Evolutionary conservation across 2,113 vertebrate species (phyloP), one percentile per base, ranked within the genome.

Genomic region (Atlantisia rogersi): DNA sequence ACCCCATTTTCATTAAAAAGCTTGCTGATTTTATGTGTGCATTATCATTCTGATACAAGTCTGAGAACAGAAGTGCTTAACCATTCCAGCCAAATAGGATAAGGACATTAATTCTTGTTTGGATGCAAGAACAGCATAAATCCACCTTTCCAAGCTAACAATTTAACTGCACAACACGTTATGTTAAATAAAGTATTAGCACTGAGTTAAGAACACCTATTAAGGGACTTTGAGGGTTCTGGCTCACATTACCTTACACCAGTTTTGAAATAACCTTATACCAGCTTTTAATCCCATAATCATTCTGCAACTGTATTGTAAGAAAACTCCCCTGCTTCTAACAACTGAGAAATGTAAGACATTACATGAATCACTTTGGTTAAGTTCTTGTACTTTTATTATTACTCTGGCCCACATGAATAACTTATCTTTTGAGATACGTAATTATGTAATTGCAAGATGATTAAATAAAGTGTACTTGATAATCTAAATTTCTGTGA

Each of bases 171-270:
- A 95, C 81, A 92, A 75, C 52, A 3, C 25, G 32, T 94, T 94
- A 94, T 53, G 50, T 97, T 96, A 96, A 97, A 95, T 94, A 81
- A 97, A 96, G 90, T 94, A 94, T 96, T 96, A 96, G 88, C 65
- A 79, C 60, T 88, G 88, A 95, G 90, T 93, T 95, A 97, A 95
- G 95, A 95, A 85, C 91, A 96, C 81, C 88, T 91, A 90, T 94
- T 97, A 92, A 96, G 94, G 93, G 94, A 95, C 92, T 96, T 95
- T 75, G 90, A 96, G 94, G 88, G 71, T 96, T 97, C 95, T 96
- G 94, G 75, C 87, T 96, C 76, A 67, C 77, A 96, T 96, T 96
- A 95, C 70, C 31, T 92, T 95, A 76, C 64, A 88, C 40, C 1
- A 10, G 25, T 88, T 94, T 92, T 84, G 12, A 89, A 94, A 90